These are phyloP conservation scores for Mellivora capensis DNA, from an alignment of 2,113 vertebrate species.

Conservation along the genomic window DNA sequence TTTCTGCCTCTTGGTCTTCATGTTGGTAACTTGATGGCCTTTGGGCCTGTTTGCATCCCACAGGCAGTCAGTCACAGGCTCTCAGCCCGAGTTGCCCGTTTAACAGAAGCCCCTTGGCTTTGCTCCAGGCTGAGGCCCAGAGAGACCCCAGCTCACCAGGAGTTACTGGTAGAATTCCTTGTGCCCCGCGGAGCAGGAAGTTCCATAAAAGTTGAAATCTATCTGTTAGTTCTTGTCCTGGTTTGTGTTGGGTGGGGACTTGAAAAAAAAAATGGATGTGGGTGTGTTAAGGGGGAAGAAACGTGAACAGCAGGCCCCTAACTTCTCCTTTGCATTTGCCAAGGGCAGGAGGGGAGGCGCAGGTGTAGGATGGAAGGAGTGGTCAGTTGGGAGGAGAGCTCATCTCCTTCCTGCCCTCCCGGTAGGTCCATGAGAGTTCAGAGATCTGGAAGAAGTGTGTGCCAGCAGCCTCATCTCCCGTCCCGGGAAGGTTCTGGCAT, in stretches of 20 bases:
- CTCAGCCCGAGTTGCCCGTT: background rate
- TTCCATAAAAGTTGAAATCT: conserved; percentile 33
- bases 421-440: background rate
- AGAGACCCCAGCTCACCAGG: background rate
- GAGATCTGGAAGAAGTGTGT: background rate
- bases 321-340: conserved; percentile 22
- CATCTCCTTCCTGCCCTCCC: too few relatives aligned
- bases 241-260: background rate
- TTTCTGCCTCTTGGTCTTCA: background rate
- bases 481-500: fast-evolving
- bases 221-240: conserved; percentile 40
- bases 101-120: background rate
- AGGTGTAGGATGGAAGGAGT: background rate
- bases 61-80: background rate
- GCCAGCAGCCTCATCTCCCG: fast-evolving
- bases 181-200: conserved; percentile 1
- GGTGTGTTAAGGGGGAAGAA: conserved; percentile 29
- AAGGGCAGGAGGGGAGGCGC: background rate
- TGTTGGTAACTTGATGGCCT: background rate
- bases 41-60: background rate
- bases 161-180: background rate
- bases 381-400: too few relatives aligned
- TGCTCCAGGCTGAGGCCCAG: background rate
- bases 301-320: background rate
- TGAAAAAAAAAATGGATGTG: conserved; percentile 11